Evolutionary conservation across 2,888 invertebrate genomes (phyloP), one percentile per base, ranked within the genome.

Genomic region (Agrochola litura): DNA sequence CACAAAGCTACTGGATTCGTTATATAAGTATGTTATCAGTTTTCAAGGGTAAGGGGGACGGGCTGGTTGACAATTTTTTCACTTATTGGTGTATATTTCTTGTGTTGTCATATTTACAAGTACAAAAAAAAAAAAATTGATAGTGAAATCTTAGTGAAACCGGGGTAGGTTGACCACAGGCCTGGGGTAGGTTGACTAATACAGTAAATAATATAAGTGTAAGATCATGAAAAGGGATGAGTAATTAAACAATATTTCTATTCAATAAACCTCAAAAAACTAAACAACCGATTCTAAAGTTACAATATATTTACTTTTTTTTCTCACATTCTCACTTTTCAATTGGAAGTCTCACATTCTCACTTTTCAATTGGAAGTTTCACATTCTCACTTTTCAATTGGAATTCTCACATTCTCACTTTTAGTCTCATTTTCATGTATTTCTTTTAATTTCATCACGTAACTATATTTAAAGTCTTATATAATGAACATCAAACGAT

Each of bases 1-100:
- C n/a, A 30, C 30, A 16, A 58, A 49, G 30, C 12, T 52, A 41
- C 56, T 64, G 49, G 64, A 64, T 78, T 64, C 64, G 46, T 30
- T 8, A 25, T 6, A 41, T 5, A 37, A 37, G 5, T 37, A 16
- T 73, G n/a, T 52, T 54, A 46, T 58, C 56, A 43, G n/a, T 64
- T 22, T n/a, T 64, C 19, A 43, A 10, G 22, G 2, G 9, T 22
- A 49, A n/a, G n/a, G n/a, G 30, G 22, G 14, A 2, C 30, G 4
- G 14, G 1, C 5, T n/a, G 14, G 14, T 41, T 41, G 8, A 30
- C 30, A 1, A 30, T 1, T 2, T 30, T 30, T 30, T 30, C 30
- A 30, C 30, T 2, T 37, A 22, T 22, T 14, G 37, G 4, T 37
- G 19, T 63, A 12, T 10, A 8, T 8, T 64, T 41, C 4, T n/a